Conservation (phyloP, 1,140 invertebrate genomes). For the Diuraphis noxia region DNA sequence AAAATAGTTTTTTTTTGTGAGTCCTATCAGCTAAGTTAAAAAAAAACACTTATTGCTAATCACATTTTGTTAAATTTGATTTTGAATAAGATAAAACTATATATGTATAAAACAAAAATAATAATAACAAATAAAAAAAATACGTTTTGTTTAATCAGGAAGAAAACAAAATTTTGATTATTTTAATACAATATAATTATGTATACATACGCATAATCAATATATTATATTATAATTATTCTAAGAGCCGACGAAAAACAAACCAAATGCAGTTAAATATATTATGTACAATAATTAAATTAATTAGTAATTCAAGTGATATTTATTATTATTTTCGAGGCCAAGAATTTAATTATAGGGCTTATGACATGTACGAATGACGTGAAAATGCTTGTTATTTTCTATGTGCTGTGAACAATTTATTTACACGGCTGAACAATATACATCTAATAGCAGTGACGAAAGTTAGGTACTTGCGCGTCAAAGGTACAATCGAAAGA, state of each 20-base stretch:
- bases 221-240: constrained; percentile 2
- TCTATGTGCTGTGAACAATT: not conserved
- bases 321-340: not conserved
- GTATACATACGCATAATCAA: not conserved
- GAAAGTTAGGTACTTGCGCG: not conserved
- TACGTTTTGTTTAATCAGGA: constrained; percentile 1
- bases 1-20: not conserved
- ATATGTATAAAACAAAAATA: constrained; percentile 12
- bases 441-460: not conserved
- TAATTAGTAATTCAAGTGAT: not conserved
- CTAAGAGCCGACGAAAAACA: not conserved
- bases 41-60: not conserved
- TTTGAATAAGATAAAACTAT: not conserved
- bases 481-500: not conserved
- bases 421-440: not conserved
- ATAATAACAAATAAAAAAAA: not conserved
- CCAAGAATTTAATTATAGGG: not conserved
- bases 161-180: not conserved
- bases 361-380: not conserved
- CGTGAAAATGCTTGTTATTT: not conserved
- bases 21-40: not conserved
- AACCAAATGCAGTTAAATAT: not conserved
- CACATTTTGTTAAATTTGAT: constrained; percentile 5
- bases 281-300: not conserved
- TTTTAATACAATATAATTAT: not conserved